Base-by-base conservation (phyloP, 2,797 vertebrate species). In the Bradypodion pumilum region DNA sequence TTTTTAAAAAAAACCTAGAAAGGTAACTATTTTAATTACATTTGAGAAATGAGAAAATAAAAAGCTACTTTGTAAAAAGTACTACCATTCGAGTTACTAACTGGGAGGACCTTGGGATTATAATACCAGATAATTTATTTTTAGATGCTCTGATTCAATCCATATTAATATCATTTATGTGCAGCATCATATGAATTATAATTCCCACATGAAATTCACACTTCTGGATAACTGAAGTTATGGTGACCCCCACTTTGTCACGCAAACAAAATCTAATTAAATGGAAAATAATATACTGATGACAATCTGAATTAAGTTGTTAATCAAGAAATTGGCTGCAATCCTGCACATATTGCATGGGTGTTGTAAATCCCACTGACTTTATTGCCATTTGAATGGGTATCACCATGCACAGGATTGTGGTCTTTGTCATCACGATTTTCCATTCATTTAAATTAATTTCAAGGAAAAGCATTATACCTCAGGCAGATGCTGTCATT, bases 61-160 rank as follows among this genome's bases (percentile, higher is more conserved):
- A 7, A 8, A 19, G 52, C 19, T 56, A 56, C 52, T 56, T 56
- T n/a, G 56, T 56, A 56, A 56, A 56, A 56, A 56, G 52, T 56
- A 19, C 52, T 56, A 13, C 7, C 52, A 56, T 56, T 13, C 4
- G 15, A 56, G 52, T 56, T 16, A 56, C 52, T 19, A 1, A 56
- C 52, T 56, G 52, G 52, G 52, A 21, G 21, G 52, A 56, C 52
- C 16, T 56, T 56, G 16, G 90, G 87, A 87, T 79, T 75, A 87
- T 52, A 19, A 81, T 88, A 9, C 74, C 86, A 87, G 82, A 88
- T 86, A 85, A 80, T 87, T 46, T 0, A 10, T 40, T 40, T 40
- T 70, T 70, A 10, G n/a, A 40, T 37, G 32, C 21, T 8, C 16
- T 21, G 65, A 65, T 78, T 44, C 27, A 6, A 32, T 46, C 10